Conservation (phyloP, 2,888 invertebrate genomes). For the Baronia brevicornis region DNA sequence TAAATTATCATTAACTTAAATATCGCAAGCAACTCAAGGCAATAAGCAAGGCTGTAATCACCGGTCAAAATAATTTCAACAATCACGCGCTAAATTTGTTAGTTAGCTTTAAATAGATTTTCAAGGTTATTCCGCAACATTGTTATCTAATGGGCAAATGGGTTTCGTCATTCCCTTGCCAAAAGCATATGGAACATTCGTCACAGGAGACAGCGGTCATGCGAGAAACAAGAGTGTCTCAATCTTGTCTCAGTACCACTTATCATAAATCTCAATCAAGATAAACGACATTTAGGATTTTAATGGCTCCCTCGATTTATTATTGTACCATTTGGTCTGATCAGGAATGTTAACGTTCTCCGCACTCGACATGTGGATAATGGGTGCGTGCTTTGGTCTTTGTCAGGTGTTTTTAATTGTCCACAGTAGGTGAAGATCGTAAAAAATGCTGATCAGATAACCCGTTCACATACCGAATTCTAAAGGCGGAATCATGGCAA, state of each 20-base stretch:
- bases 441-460: conserved; percentile 4
- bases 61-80: conserved; percentile 9
- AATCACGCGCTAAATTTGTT: conserved; percentile 4
- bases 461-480: too few relatives aligned
- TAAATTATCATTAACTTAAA: too few relatives aligned
- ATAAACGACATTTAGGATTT: conserved; percentile 65
- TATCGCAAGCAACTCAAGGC: too few relatives aligned
- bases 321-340: conserved; percentile 45
- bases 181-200: conserved; percentile 11
- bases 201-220: conserved; percentile 8
- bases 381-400: conserved; percentile 12
- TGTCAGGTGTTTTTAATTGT: conserved; percentile 18
- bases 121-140: conserved; percentile 7
- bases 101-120: conserved; percentile 6
- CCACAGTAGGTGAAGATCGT: conserved; percentile 8
- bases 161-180: conserved; percentile 16
- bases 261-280: conserved; percentile 71
- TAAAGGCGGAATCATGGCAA: too few relatives aligned
- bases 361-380: conserved; percentile 15
- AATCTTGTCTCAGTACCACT: conserved; percentile 48
- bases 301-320: conserved; percentile 63
- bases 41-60: too few relatives aligned
- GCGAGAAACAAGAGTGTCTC: conserved; percentile 39
- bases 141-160: conserved; percentile 11
- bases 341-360: conserved; percentile 28